phyloP scores from a whole-genome alignment of 2,113 vertebrate species.

The Myanophis thanlyinensis region DNA sequence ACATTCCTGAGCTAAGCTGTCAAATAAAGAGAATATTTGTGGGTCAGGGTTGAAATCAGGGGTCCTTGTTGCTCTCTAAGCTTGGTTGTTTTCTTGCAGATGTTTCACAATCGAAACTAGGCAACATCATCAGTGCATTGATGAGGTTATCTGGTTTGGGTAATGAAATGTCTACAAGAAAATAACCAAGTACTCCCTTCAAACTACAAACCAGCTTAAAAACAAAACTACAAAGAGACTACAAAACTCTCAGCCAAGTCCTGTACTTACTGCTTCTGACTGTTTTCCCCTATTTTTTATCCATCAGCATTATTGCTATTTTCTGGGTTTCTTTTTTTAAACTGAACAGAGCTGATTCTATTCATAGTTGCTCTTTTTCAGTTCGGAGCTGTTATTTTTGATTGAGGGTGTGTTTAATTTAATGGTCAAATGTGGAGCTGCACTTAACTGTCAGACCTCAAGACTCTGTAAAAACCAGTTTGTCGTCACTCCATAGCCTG shows the following conservation, averaged over 20 bases:
- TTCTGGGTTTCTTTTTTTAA: neutral
- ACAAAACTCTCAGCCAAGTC: neutral
- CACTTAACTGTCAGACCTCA: neutral
- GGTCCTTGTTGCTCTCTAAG: neutral
- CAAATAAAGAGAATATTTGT: neutral
- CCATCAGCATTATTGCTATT: neutral
- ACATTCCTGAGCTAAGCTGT: neutral
- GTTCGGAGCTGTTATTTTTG: slow-evolving; percentile 1
- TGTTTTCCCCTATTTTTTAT: neutral
- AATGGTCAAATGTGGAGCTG: neutral
- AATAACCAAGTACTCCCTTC: neutral
- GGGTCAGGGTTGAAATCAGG: neutral
- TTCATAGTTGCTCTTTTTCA: no score
- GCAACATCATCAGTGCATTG: neutral
- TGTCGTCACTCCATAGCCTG: neutral
- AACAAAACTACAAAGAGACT: neutral
- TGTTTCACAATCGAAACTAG: neutral
- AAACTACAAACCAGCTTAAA: neutral
- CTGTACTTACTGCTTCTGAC: neutral
- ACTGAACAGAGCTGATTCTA: neutral
- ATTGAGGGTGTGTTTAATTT: neutral
- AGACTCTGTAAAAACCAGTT: neutral
- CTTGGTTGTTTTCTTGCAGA: neutral
- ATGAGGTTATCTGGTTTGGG: neutral
- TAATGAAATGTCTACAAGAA: neutral